Evolutionary conservation across 2,113 vertebrate species (phyloP).

Genomic region (Mirza zaza): DNA sequence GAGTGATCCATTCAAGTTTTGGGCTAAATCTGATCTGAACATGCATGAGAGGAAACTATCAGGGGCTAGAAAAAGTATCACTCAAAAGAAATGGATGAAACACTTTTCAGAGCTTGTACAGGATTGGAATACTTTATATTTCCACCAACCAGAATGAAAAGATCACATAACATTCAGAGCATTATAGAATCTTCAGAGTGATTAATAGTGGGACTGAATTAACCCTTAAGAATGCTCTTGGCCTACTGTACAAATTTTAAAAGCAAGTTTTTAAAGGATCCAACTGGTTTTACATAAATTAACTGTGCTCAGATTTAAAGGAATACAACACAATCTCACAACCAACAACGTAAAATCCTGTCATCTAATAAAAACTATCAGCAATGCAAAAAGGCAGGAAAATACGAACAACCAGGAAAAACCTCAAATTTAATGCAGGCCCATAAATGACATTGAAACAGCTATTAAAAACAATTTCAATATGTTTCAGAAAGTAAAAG

Average conservation of each 20-base stretch:
- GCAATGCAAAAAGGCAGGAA: neutral
- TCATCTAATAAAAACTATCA: neutral
- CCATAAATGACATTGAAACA: neutral
- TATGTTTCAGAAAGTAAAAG: neutral
- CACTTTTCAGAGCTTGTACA: neutral
- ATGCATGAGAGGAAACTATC: neutral
- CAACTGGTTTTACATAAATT: neutral
- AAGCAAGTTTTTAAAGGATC: neutral
- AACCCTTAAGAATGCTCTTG: neutral
- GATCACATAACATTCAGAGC: neutral
- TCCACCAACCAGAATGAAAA: neutral
- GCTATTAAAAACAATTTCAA: neutral
- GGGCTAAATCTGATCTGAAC: neutral
- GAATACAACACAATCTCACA: neutral
- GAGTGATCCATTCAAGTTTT: neutral
- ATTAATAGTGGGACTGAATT: neutral
- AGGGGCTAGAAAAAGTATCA: neutral
- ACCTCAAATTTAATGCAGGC: neutral
- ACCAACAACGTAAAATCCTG: neutral
- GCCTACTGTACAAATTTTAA: neutral
- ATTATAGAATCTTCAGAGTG: neutral
- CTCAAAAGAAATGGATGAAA: neutral
- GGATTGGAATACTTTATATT: neutral
- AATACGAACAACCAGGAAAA: neutral
- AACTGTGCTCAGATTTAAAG: neutral